These are phyloP conservation scores for Drosophila mulleri DNA, from an alignment of 2,888 invertebrate genomes.

Conservation along the genomic window DNA sequence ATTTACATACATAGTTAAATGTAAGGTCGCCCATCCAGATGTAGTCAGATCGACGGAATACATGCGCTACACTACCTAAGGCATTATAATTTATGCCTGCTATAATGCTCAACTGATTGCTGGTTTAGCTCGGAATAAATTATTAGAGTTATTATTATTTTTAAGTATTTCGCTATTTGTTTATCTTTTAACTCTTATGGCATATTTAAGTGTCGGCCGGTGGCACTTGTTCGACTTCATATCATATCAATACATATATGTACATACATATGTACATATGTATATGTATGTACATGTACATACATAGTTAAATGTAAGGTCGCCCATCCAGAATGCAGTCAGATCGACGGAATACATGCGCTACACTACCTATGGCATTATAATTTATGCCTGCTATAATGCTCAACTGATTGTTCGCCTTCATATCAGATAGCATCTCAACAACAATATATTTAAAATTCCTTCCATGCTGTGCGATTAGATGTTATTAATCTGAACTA, in stretches of 20 bases:
- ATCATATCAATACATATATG: neutral
- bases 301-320: constrained; percentile 22
- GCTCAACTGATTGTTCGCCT: constrained; percentile 33
- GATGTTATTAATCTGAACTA: constrained; percentile 24
- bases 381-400: constrained; percentile 32
- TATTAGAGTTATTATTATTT: constrained; percentile 23
- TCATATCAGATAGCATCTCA: constrained; percentile 21
- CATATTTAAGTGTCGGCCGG: neutral
- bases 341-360: constrained; percentile 11
- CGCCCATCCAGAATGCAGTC: constrained; percentile 1
- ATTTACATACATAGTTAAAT: neutral
- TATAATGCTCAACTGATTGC: constrained; percentile 39
- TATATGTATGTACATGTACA: neutral
- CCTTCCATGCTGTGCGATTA: constrained; percentile 9
- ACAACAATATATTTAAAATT: constrained; percentile 40
- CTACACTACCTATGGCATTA: constrained; percentile 5
- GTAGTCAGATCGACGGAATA: constrained; percentile 6
- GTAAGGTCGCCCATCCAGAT: constrained; percentile 23
- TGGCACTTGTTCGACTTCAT: constrained; percentile 11
- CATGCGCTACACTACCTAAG: constrained; percentile 15
- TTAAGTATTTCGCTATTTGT: neutral
- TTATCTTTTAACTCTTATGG: constrained; percentile 4
- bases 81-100: constrained; percentile 13
- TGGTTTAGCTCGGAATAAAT: constrained; percentile 36
- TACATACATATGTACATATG: neutral